Conservation (phyloP, 2,888 invertebrate species). For the Epirrita christyi region DNA sequence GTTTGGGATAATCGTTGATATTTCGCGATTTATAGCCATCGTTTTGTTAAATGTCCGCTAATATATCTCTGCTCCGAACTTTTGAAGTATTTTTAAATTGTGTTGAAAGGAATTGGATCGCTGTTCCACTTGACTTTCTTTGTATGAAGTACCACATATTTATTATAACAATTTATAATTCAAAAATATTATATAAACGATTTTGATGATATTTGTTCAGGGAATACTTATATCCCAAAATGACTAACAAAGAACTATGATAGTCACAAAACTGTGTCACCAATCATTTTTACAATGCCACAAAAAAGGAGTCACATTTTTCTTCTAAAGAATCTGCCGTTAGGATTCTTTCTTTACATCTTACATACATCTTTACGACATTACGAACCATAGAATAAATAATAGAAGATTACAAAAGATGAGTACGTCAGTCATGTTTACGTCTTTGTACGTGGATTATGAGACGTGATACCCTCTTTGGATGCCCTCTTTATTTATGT, state of each 20-base stretch:
- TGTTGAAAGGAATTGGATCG: conserved; percentile 36
- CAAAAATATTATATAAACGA: neutral
- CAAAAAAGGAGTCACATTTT: conserved; percentile 44
- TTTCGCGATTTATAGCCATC: conserved; percentile 44
- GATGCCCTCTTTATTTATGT: conserved; percentile 65
- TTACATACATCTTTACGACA: conserved; percentile 74
- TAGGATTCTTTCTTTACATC: conserved; percentile 58
- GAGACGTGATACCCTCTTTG: conserved; percentile 71
- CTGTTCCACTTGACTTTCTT: conserved; percentile 32
- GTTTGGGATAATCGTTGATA: conserved; percentile 43
- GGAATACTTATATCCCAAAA: neutral
- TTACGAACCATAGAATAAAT: conserved; percentile 42
- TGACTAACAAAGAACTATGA: neutral
- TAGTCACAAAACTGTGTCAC: conserved; percentile 26
- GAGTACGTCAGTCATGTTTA: conserved; percentile 75
- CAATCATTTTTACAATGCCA: conserved; percentile 38
- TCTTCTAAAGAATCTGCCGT: conserved; percentile 47
- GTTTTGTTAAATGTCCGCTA: conserved; percentile 43
- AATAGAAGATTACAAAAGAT: conserved; percentile 62
- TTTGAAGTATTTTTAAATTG: conserved; percentile 36
- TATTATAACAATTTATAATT: neutral
- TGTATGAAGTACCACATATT: conserved; percentile 14
- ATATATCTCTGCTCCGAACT: conserved; percentile 42
- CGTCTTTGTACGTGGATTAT: conserved; percentile 79
- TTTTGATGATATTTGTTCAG: neutral